Percentiles rank a stretch among this genome's conserved stretches.
Evolutionary conservation across 2,888 invertebrate genomes (phyloP).

Genomic region (Bimastos eiseni): DNA sequence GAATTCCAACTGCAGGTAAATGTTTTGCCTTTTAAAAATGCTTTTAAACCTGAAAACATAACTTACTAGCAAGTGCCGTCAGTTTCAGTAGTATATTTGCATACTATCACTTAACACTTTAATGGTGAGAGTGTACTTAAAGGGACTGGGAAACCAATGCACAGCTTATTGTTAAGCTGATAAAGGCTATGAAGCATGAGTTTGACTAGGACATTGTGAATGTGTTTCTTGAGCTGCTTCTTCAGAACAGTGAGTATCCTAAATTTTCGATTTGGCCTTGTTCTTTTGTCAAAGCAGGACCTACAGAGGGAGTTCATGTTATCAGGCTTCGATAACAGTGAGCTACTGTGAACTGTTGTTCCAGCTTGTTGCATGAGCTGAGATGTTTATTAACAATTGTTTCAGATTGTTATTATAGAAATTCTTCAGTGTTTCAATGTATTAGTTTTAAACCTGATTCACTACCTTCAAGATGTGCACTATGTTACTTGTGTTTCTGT

Average conservation of each 20-base stretch:
- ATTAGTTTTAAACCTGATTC: background rate
- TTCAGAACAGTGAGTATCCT: background rate
- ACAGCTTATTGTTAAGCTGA: background rate
- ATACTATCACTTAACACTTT: background rate
- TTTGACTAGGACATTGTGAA: background rate
- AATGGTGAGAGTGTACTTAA: too few relatives aligned
- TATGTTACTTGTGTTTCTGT: background rate
- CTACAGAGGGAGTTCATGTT: too few relatives aligned
- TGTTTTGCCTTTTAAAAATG: background rate
- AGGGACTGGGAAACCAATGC: too few relatives aligned
- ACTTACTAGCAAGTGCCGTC: background rate
- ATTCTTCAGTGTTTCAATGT: background rate
- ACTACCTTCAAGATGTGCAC: background rate
- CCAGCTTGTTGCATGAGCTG: too few relatives aligned
- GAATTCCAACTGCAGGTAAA: conserved; percentile 3
- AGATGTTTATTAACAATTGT: background rate
- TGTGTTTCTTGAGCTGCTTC: background rate
- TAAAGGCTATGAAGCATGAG: background rate
- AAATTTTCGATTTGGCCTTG: too few relatives aligned
- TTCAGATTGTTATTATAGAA: background rate
- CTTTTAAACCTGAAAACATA: background rate
- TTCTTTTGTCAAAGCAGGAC: too few relatives aligned
- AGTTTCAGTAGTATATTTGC: background rate
- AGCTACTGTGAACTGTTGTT: too few relatives aligned
- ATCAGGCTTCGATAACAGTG: too few relatives aligned